Base-by-base conservation (phyloP, 2,888 invertebrate species). In the Argynnis bischoffii region DNA sequence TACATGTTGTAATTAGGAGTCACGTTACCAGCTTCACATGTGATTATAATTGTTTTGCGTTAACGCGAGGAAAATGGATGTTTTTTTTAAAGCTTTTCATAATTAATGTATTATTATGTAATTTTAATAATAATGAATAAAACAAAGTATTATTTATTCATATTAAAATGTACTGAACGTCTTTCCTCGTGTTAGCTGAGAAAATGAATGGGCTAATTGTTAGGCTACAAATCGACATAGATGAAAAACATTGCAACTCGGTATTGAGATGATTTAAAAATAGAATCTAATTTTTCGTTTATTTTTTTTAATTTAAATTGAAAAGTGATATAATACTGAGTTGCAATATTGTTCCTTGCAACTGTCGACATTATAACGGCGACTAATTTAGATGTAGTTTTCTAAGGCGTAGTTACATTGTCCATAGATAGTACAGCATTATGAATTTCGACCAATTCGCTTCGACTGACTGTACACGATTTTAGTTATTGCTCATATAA, bases 361-460 rank as follows among this genome's bases (percentile, higher is more conserved):
- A 77, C 67, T 67, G 35, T 41, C 35, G 35, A 41, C 11, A 41
- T 41, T 41, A 11, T 77, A 77, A 76, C 68, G 73, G 75, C 77
- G 78, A 77, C 73, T 82, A 79, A 79, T 78, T 26, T 81, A 85
- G 81, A 79, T 72, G 78, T 86, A 85, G 85, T 78, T 78, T 78
- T 81, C 21, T 67, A 69, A 76, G 66, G 60, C 56, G 70, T 74
- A 71, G 72, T 60, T 79, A 80, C 73, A 75, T 76, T 77, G 75
- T 79, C 76, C 76, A 75, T 82, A 80, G 75, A 73, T 75, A 74
- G 69, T 75, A 74, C 75, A 71, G 59, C 67, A 63, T 74, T 72
- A 57, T 67, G 46, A 63, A 71, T 72, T 79, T 82, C 80, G 86
- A 86, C 84, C 86, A 85, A 86, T 65, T 79, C 75, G 83, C 85